Evolutionary conservation across 2,888 invertebrate genomes (phyloP), one percentile per base, ranked within the genome.

Genomic region (Ernsta delagoae): DNA sequence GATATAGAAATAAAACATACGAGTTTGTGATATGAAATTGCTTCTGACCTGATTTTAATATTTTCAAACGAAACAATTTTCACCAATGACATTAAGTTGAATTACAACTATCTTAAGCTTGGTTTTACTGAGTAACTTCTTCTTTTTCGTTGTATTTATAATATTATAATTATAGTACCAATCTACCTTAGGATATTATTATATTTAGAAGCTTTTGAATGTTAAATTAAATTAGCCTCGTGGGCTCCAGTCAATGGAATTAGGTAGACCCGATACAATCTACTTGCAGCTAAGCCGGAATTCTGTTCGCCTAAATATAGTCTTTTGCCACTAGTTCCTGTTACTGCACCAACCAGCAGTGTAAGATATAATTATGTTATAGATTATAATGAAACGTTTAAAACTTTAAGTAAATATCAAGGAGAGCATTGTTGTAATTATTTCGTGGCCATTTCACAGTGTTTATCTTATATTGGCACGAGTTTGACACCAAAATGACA

Each of bases 261-360:
- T 67, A 67, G 66, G 66, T 67, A 67, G 60, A 60, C 60, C 66
- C 60, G 60, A 67, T 67, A 60, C 34, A 61, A 67, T 67, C 60
- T 43, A 43, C 66, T 39, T 45, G 66, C 59, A 56, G 61, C 34
- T 24, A 39, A 16, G 54, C 54, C 45, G 67, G 67, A 67, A 61
- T 67, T 67, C 54, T 67, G 66, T 66, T 66, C n/a, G 34, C 61
- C 50, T 67, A 67, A 67, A 67, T 67, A 67, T 67, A 67, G 67
- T 61, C 39, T 60, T 12, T 53, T 54, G 8, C 54, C 36, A 64
- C 56, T 31, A 61, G 67, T 67, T 67, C 61, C 67, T 67, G 54
- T 61, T 67, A 67, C 53, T 39, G 34, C 31, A 45, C 67, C 67
- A 61, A 56, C 54, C 61, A 45, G 67, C 67, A 56, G 45, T 67